These are phyloP conservation scores for Aphelenchoides bicaudatus DNA, from an alignment of 2,888 invertebrate species.

Conservation along the genomic window DNA sequence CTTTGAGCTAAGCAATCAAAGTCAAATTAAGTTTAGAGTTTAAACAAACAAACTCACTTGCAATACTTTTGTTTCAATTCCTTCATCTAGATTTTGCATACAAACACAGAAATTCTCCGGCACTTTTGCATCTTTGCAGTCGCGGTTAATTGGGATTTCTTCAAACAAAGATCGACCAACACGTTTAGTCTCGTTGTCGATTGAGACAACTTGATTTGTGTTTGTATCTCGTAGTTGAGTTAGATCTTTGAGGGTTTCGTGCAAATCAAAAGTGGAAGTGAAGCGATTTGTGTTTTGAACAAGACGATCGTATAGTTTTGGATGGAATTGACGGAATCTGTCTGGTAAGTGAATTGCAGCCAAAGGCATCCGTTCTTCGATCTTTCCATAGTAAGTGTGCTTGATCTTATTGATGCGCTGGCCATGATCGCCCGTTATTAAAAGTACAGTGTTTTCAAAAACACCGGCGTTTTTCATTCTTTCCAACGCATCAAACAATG, in stretches of 20 bases:
- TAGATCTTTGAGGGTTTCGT: conserved; percentile 56
- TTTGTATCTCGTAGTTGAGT: not conserved
- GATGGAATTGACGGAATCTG: conserved; percentile 53
- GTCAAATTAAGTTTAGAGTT: too few relatives aligned
- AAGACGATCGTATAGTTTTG: conserved; percentile 21
- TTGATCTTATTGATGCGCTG: conserved; percentile 61
- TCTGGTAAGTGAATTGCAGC: conserved; percentile 61
- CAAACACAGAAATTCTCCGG: conserved; percentile 50
- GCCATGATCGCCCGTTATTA: conserved; percentile 63
- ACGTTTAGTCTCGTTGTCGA: not conserved
- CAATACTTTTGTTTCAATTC: not conserved
- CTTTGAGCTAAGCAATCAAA: too few relatives aligned
- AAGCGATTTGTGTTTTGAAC: conserved; percentile 50
- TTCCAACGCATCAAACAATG: not conserved
- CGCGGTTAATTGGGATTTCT: conserved; percentile 30
- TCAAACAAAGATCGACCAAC: conserved; percentile 42
- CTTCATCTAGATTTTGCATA: conserved; percentile 3
- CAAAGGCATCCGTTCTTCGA: conserved; percentile 63
- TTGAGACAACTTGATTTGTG: too few relatives aligned
- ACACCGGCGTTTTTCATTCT: conserved; percentile 4
- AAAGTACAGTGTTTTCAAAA: conserved; percentile 42
- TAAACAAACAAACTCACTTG: conserved; percentile 1
- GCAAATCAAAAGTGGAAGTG: conserved; percentile 62
- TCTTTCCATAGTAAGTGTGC: conserved; percentile 60
- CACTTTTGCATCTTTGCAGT: conserved; percentile 42